Base-by-base conservation (phyloP, 2,797 vertebrate genomes). In the Sparidentex hasta region DNA sequence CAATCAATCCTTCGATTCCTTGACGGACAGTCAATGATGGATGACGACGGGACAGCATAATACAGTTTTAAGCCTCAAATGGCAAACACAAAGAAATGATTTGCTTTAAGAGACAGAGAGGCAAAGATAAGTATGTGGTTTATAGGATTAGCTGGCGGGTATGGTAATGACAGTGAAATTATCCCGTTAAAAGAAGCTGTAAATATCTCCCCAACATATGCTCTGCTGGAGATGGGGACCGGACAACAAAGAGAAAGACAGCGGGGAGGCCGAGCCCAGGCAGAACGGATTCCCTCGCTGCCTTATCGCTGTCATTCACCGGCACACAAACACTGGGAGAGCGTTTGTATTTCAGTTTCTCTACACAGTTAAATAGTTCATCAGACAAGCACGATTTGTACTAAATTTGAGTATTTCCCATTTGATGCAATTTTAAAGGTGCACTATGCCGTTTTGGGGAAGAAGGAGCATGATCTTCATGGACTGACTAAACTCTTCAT, bases 271-370 rank as follows among this genome's bases (percentile, higher is more conserved):
- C 7, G 46, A 74, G 43, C 44, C 17, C 23, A 29, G 47, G 69
- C 61, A 59, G 48, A 82, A 81, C 71, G 63, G 65, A 89, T 88
- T 86, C 84, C 56, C 75, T 84, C 67, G 67, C 70, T 4, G 61
- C 29, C 84, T 89, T 87, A 89, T 90, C 86, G 54, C 66, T 65
- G 38, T 11, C 47, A 57, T 81, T 80, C 89, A 87, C 61, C 68
- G 71, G 73, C 62, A 54, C 58, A 78, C 65, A 74, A 73, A 81
- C 65, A 69, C 6, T n/a, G 18, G 65, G 13, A 48, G 33, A 20
- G 7, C 16, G 29, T 78, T 77, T 71, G 59, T 81, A 65, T 89
- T 62, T 76, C 2, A 67, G 59, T 41, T 52, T 62, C 57, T 46
- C 3, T 23, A 54, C 51, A 69, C 14, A 47, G 48, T 51, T 58